Evolutionary conservation across 2,113 vertebrate genomes (phyloP).

Genomic region (Baryphthengus martii): DNA sequence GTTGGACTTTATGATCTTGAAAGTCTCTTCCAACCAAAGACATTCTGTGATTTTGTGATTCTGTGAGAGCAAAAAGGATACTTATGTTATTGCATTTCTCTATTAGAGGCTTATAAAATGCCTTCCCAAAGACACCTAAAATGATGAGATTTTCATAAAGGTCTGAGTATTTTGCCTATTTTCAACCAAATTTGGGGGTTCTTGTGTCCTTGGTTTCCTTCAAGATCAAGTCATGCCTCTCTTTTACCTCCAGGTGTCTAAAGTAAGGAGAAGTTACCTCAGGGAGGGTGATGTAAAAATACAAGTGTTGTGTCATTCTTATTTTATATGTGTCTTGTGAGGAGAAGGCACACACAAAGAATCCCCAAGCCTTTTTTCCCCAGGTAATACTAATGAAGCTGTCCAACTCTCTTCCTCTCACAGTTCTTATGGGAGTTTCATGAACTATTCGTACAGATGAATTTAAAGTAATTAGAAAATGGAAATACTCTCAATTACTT

Average conservation of each 20-base stretch:
- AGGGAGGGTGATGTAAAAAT: neutral
- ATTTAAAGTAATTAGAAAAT: neutral
- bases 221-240: neutral
- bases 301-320: neutral
- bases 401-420: neutral
- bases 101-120: neutral
- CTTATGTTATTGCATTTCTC: neutral
- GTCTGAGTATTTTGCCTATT: neutral
- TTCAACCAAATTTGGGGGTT: neutral
- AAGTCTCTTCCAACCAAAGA: no score
- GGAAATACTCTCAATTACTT: neutral
- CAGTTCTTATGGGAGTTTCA: neutral
- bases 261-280: neutral
- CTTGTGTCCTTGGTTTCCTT: neutral
- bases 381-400: neutral
- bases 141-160: neutral
- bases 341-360: neutral
- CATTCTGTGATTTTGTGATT: no score
- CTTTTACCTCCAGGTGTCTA: neutral
- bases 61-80: neutral
- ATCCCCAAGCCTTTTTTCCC: neutral
- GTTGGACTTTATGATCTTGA: no score
- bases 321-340: neutral
- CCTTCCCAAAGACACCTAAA: neutral
- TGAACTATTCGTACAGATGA: neutral